Percentiles rank a stretch among this genome's conserved stretches.
These are phyloP conservation scores for Myoxocephalus aenaeus DNA, from an alignment of 2,797 vertebrate species.

Conservation along the genomic window DNA sequence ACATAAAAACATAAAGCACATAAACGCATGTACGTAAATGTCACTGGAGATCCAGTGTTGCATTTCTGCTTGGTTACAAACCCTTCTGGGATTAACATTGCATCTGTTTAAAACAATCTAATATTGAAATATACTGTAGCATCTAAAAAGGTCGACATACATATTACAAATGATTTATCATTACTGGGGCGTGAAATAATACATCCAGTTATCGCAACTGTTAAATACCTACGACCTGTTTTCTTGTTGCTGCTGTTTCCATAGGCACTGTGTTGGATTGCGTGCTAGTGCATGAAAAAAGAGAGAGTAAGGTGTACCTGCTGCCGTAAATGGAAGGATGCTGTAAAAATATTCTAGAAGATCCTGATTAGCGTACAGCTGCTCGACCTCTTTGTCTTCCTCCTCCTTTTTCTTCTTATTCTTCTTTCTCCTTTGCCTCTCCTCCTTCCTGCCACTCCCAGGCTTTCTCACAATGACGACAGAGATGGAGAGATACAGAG, in stretches of 20 bases:
- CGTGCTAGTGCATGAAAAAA: neutral
- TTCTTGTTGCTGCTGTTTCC: neutral
- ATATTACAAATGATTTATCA: neutral
- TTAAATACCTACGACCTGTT: neutral
- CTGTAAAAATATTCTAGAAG: constrained; percentile 36
- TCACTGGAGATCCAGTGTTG: neutral
- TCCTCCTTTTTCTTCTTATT: constrained; percentile 37
- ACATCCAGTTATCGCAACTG: neutral
- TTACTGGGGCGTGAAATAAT: neutral
- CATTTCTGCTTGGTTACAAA: neutral
- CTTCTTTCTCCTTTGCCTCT: constrained; percentile 49
- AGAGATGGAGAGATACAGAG: constrained; percentile 56
- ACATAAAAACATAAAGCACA: neutral
- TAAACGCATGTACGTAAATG: neutral
- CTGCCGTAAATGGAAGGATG: constrained; percentile 57
- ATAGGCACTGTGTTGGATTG: neutral
- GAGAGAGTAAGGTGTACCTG: constrained; percentile 59
- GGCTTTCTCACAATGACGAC: constrained; percentile 47
- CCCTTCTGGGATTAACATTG: neutral
- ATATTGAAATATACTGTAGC: neutral
- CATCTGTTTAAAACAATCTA: neutral
- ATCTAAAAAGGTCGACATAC: neutral
- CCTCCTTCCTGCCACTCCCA: constrained; percentile 70
- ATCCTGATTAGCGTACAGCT: constrained; percentile 22
- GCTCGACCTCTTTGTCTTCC: constrained; percentile 30